phyloP scores from a whole-genome alignment of 2,113 vertebrate species.

The Aphelocoma coerulescens region DNA sequence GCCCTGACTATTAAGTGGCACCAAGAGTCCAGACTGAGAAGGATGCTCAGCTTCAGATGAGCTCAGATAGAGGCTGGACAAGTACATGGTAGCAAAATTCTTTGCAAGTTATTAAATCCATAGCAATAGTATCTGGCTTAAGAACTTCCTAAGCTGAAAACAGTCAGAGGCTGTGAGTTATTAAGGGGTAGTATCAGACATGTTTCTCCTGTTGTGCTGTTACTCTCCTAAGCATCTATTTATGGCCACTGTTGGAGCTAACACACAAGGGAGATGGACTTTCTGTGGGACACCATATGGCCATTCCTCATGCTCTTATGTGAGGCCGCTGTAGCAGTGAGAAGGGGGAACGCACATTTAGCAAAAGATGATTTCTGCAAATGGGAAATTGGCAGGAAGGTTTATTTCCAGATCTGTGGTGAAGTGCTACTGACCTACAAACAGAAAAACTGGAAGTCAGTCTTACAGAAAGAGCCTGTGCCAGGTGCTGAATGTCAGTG shows the following conservation, averaged over 20 bases:
- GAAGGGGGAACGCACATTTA: neutral
- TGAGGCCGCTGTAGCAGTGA: neutral
- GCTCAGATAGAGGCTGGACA: neutral
- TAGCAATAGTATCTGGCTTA: neutral
- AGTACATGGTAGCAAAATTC: neutral
- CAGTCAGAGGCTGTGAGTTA: neutral
- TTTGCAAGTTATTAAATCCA: neutral
- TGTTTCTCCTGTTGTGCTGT: neutral
- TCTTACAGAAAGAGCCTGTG: neutral
- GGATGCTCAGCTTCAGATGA: neutral
- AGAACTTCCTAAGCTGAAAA: neutral
- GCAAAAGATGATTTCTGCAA: neutral
- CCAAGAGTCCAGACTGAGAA: neutral
- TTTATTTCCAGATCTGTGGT: neutral
- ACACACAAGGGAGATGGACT: neutral
- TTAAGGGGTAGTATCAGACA: neutral
- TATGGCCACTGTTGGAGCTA: neutral
- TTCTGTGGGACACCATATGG: neutral
- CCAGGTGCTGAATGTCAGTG: slow-evolving; percentile 18
- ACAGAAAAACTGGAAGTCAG: neutral
- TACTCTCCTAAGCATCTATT: neutral
- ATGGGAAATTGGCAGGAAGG: neutral
- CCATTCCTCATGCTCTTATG: neutral
- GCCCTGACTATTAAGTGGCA: neutral
- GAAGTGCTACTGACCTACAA: slow-evolving; percentile 58